These are phyloP conservation scores for Phaedon cochleariae DNA, from an alignment of 2,888 invertebrate genomes.

Conservation along the genomic window DNA sequence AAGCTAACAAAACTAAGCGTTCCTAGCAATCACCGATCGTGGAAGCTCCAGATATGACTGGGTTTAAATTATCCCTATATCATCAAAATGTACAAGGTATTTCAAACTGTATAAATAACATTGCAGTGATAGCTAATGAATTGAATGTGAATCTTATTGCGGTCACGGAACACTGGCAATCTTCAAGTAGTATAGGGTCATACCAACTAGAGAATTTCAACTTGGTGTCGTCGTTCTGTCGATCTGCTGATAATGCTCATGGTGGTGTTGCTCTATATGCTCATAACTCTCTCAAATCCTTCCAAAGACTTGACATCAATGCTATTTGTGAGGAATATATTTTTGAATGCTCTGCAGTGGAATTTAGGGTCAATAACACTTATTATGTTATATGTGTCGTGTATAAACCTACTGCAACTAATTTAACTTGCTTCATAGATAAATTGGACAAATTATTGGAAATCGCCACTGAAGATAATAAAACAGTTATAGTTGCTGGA, in stretches of 20 bases:
- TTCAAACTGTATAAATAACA: not conserved
- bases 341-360: constrained; percentile 3
- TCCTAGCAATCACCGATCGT: no score
- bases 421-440: not conserved
- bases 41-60: not conserved
- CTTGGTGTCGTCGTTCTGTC: not conserved
- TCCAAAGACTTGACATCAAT: not conserved
- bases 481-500: not conserved
- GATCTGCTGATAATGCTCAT: not conserved
- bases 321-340: not conserved
- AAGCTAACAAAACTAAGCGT: no score
- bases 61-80: no score
- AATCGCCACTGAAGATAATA: not conserved
- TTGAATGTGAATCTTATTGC: not conserved
- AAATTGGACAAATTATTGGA: not conserved
- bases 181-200: not conserved
- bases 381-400: not conserved
- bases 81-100: not conserved
- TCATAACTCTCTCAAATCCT: not conserved
- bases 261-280: not conserved
- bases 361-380: not conserved
- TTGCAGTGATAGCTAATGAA: no score
- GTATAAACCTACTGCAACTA: not conserved
- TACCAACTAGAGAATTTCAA: not conserved
- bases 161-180: not conserved